phyloP scores from a whole-genome alignment of 2,797 vertebrate species.

The Hylomyscus alleni region DNA sequence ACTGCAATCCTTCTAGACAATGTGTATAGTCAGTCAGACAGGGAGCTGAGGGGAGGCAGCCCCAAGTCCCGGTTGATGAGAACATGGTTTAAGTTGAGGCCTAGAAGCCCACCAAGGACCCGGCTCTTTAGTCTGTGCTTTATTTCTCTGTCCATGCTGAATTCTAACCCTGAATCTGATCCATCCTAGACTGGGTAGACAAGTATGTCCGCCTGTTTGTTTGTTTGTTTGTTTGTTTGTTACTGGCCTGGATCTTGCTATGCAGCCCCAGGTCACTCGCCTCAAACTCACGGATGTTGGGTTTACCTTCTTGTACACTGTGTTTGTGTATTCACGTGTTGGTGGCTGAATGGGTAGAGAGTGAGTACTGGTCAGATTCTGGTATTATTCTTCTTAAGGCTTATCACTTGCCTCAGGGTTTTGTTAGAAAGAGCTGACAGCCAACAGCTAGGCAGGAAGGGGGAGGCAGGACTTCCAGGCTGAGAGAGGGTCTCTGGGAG shows the following conservation, averaged over 20 bases:
- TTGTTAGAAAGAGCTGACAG: neutral
- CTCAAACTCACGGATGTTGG: neutral
- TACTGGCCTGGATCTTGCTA: neutral
- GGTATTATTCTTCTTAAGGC: neutral
- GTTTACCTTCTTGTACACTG: neutral
- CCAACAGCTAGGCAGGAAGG: neutral
- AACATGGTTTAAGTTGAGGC: neutral
- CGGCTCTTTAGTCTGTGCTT: neutral
- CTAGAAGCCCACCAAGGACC: neutral
- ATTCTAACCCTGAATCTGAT: neutral
- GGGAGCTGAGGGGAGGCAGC: neutral
- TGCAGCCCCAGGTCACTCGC: neutral
- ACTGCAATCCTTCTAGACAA: neutral
- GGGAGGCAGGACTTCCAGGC: neutral
- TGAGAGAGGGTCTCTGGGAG: neutral
- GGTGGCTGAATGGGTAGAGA: neutral
- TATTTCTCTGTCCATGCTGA: neutral
- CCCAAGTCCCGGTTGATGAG: no score
- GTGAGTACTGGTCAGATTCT: neutral
- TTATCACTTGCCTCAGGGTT: neutral
- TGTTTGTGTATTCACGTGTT: neutral
- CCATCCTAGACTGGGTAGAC: neutral
- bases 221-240: neutral
- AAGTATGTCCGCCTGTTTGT: neutral
- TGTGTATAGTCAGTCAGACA: neutral